Evolutionary conservation across 2,113 vertebrate genomes (phyloP).

Genomic region (Eptesicus fuscus): DNA sequence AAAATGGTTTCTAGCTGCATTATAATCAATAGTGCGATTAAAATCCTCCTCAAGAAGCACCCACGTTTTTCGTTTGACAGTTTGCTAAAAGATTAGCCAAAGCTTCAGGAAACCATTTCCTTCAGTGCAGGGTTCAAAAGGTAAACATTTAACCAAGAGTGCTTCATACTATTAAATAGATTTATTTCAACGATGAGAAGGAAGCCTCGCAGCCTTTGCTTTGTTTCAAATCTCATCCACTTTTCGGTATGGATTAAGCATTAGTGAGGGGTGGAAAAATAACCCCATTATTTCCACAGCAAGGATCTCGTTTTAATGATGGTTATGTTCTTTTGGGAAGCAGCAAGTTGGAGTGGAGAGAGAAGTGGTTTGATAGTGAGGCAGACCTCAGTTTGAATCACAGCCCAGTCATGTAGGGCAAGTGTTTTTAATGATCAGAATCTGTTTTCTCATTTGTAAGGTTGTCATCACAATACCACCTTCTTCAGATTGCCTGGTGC

Average conservation of each 20-base stretch:
- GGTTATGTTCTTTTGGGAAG: conserved; percentile 3
- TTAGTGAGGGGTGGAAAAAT: conserved; percentile 59
- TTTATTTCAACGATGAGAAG: conserved; percentile 50
- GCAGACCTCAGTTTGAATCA: not conserved
- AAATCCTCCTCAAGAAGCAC: conserved; percentile 73
- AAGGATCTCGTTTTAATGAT: conserved; percentile 26
- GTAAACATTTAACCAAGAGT: conserved; percentile 68
- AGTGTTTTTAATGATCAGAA: not conserved
- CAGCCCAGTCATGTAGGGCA: not conserved
- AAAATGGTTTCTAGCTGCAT: conserved; percentile 61
- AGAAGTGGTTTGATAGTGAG: not conserved
- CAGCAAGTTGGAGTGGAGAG: not conserved
- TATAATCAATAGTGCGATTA: conserved; percentile 77
- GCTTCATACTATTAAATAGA: conserved; percentile 43
- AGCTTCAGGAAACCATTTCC: conserved; percentile 69
- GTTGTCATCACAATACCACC: not conserved
- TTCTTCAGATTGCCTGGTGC: not conserved
- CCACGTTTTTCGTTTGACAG: conserved; percentile 71
- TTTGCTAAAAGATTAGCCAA: conserved; percentile 75
- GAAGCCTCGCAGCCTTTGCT: conserved; percentile 15
- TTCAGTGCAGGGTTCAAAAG: conserved; percentile 66
- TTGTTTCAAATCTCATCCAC: conserved; percentile 4
- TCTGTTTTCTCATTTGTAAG: not conserved
- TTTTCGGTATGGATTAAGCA: conserved; percentile 56
- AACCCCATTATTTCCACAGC: conserved; percentile 52